Base-by-base conservation (phyloP, 1,140 invertebrate species). In the Chironomus tepperi region DNA sequence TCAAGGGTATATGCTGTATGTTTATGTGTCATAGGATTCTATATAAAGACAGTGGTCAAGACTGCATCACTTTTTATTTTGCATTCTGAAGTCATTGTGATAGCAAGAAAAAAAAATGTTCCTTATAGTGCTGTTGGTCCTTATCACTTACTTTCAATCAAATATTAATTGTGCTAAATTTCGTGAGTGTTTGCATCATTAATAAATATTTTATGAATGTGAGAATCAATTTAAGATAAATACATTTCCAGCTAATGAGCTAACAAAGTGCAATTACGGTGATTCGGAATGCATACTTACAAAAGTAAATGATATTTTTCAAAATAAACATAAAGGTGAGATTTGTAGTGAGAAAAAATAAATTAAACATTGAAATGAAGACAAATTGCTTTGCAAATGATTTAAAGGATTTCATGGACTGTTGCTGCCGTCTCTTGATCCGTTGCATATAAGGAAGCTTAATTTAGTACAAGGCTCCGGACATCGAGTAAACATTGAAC, bases 401-500 rank as follows among this genome's bases (percentile, higher is more conserved):
- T 70, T 21, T 19, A 18, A 70, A 19, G 65, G 65, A 70, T 70
- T 18, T 1, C 65, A 18, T 9, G 8, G 18, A 70, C 19, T 70
- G 18, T 7, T 18, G 19, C 6, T 70, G n/a, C 65, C 65, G 9
- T 19, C 65, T 9, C 65, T 70, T 8, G 65, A 70, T 21, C 65
- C 65, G 18, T 19, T 70, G 6, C 16, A 21, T 8, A 70, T 70
- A 8, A 19, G 18, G 8, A 21, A 70, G 18, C n/a, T 70, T 15
- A 21, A 18, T 18, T 19, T 70, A 21, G 10, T 21, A 7, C 65
- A 70, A 70, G 65, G 65, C 18, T 15, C 16, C 2, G 76, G 78
- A 21, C 78, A 78, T 15, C 78, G 79, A 3, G 81, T 83, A 34
- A 77, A 76, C 64, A 77, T 82, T 16, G 76, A 78, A 7, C 47